phyloP scores from a whole-genome alignment of 2,797 vertebrate species.

The Bradypus variegatus region DNA sequence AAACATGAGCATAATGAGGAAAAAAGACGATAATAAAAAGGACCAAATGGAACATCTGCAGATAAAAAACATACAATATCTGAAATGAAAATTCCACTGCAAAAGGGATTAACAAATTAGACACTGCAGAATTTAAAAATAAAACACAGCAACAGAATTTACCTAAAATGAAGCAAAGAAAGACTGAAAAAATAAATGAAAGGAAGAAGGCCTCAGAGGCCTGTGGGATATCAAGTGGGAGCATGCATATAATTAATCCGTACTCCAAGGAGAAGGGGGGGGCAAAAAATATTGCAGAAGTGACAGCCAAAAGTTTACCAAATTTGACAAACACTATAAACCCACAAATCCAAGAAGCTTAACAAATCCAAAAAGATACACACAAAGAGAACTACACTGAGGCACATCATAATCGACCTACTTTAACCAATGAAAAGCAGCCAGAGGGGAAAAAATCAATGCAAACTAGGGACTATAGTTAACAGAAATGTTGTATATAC shows the following conservation, averaged over 20 bases:
- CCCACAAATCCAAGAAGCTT: not conserved
- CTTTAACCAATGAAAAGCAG: not conserved
- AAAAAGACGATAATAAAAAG: not conserved
- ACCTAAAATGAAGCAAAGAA: not conserved
- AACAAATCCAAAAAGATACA: not conserved
- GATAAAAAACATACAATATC: not conserved
- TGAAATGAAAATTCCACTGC: not conserved
- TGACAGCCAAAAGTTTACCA: not conserved
- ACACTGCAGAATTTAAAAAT: not conserved
- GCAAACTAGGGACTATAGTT: too few relatives aligned
- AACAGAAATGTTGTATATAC: too few relatives aligned
- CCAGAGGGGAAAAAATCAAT: too few relatives aligned
- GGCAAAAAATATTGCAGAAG: not conserved
- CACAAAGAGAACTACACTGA: not conserved
- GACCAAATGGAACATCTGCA: not conserved
- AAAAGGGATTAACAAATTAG: not conserved
- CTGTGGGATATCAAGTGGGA: not conserved
- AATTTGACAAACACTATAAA: not conserved
- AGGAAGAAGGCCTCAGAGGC: not conserved
- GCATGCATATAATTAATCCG: not conserved
- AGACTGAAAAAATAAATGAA: not conserved
- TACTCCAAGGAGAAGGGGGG: not conserved
- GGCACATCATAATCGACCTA: not conserved
- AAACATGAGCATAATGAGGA: not conserved
- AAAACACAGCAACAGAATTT: not conserved